A percentile compares a stretch with the other conserved stretches of the same genome.
phyloP scores from a whole-genome alignment of 1,140 invertebrate species.

The Drosophila saltans region DNA sequence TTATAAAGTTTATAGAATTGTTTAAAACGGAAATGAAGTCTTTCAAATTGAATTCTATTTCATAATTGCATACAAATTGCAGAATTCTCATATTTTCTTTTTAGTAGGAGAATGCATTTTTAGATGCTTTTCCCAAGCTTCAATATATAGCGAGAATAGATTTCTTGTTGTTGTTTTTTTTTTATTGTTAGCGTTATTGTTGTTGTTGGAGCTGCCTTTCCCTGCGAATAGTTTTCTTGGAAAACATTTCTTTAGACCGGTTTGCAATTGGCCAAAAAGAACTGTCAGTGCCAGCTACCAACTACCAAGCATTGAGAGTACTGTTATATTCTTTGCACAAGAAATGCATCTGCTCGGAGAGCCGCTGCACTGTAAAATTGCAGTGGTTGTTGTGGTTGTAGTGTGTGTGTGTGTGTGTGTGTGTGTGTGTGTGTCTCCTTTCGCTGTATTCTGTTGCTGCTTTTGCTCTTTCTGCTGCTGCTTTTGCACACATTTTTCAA shows the following conservation, averaged over 20 bases:
- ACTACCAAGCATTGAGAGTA: slow-evolving; percentile 46
- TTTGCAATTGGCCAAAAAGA: slow-evolving; percentile 74
- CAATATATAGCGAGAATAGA: slow-evolving; percentile 43
- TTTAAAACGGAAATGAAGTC: background rate
- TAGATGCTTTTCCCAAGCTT: slow-evolving; percentile 48
- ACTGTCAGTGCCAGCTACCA: slow-evolving; percentile 62
- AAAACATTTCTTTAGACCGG: slow-evolving; percentile 80
- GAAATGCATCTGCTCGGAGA: slow-evolving; percentile 55
- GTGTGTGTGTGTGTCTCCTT: slow-evolving; percentile 54
- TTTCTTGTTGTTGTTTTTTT: slow-evolving; percentile 20
- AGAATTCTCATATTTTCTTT: slow-evolving; percentile 4
- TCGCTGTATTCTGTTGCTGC: slow-evolving; percentile 54
- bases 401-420: slow-evolving; percentile 31
- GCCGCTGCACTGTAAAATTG: slow-evolving; percentile 4
- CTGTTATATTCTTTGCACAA: slow-evolving; percentile 71
- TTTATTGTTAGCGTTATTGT: background rate
- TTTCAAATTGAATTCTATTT: slow-evolving; percentile 45
- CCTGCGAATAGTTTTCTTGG: slow-evolving; percentile 79
- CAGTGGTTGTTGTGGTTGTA: slow-evolving; percentile 34
- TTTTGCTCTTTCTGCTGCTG: slow-evolving; percentile 34
- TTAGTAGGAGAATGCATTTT: slow-evolving; percentile 58
- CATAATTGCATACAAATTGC: slow-evolving; percentile 57
- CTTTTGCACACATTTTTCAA: slow-evolving; percentile 83
- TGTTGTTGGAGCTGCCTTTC: slow-evolving; percentile 64
- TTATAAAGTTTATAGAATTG: no score